Evolutionary conservation across 2,797 vertebrate species (phyloP).

Genomic region (Cetoscarus ocellatus): DNA sequence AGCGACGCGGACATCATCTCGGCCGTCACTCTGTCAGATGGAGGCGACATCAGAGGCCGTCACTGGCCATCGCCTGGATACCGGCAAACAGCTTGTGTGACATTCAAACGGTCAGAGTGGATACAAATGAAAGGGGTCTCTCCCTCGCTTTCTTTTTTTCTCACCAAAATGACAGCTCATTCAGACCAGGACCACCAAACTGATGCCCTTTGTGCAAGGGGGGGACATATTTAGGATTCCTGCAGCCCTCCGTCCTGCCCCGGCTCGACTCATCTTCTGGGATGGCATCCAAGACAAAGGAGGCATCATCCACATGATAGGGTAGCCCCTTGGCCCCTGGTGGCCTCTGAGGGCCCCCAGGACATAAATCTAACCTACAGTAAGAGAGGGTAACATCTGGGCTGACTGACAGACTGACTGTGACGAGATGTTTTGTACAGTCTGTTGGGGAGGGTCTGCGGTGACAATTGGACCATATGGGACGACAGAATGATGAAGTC

Average conservation of each 20-base stretch:
- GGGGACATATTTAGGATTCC: conserved; percentile 65
- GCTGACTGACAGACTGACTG: conserved; percentile 45
- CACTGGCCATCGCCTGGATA: conserved; percentile 47
- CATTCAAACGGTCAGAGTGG: conserved; percentile 60
- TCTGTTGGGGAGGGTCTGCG: conserved; percentile 16
- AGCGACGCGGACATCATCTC: conserved; percentile 36
- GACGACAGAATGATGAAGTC: neutral
- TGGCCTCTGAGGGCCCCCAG: conserved; percentile 38
- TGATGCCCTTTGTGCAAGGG: conserved; percentile 61
- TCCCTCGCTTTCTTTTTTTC: conserved; percentile 25
- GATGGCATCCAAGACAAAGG: conserved; percentile 74
- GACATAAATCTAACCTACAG: conserved; percentile 72
- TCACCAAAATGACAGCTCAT: conserved; percentile 55
- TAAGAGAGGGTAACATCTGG: conserved; percentile 69
- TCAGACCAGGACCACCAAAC: conserved; percentile 63
- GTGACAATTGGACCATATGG: neutral
- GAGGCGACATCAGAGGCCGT: conserved; percentile 44
- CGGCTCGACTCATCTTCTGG: conserved; percentile 46
- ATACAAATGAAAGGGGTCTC: conserved; percentile 44
- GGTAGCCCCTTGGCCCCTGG: conserved; percentile 52
- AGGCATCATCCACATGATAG: conserved; percentile 67
- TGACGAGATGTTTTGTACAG: conserved; percentile 11
- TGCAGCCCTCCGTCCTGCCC: conserved; percentile 50
- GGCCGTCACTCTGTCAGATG: conserved; percentile 52
- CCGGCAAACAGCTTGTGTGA: conserved; percentile 46